phyloP scores from a whole-genome alignment of 1,140 invertebrate species.

The Globodera ellingtonae region DNA sequence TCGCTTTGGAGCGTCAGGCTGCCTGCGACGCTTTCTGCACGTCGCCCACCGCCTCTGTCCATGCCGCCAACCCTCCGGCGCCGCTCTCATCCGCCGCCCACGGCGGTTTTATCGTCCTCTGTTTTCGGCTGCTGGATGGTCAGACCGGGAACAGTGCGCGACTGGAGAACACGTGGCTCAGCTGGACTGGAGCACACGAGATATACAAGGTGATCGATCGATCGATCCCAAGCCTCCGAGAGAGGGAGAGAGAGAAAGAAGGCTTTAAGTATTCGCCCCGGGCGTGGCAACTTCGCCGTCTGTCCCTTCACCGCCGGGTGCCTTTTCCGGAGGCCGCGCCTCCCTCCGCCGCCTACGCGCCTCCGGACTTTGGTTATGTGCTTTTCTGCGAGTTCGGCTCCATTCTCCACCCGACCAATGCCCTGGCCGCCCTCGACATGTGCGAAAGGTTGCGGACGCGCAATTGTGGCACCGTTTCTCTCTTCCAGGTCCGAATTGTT shows the following conservation, averaged over 20 bases:
- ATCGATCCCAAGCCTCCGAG: neutral
- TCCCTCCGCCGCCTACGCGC: conserved; percentile 30
- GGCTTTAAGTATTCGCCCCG: conserved; percentile 53
- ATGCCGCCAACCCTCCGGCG: neutral
- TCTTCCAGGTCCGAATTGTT: conserved; percentile 54
- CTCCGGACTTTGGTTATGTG: conserved; percentile 52
- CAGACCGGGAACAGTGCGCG: neutral
- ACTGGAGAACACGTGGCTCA: conserved; percentile 58
- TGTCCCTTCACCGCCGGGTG: conserved; percentile 47
- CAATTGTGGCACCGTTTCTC: conserved; percentile 60
- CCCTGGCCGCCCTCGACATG: conserved; percentile 59
- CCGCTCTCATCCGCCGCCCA: conserved; percentile 39
- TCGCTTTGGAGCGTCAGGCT: conserved; percentile 42
- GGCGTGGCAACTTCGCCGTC: conserved; percentile 56
- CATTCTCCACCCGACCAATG: conserved; percentile 59
- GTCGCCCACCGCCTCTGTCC: conserved; percentile 34
- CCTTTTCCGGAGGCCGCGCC: neutral
- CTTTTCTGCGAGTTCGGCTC: conserved; percentile 61
- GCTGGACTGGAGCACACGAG: conserved; percentile 60
- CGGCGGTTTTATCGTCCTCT: conserved; percentile 56
- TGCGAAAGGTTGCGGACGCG: conserved; percentile 57
- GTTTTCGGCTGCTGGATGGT: conserved; percentile 56
- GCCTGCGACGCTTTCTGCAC: neutral
- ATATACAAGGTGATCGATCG: conserved; percentile 47
- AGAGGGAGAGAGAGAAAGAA: too few species aligned